Percentiles rank a stretch among this genome's conserved stretches.
Conservation (phyloP, 2,797 vertebrate species). For the Limosa lapponica region DNA sequence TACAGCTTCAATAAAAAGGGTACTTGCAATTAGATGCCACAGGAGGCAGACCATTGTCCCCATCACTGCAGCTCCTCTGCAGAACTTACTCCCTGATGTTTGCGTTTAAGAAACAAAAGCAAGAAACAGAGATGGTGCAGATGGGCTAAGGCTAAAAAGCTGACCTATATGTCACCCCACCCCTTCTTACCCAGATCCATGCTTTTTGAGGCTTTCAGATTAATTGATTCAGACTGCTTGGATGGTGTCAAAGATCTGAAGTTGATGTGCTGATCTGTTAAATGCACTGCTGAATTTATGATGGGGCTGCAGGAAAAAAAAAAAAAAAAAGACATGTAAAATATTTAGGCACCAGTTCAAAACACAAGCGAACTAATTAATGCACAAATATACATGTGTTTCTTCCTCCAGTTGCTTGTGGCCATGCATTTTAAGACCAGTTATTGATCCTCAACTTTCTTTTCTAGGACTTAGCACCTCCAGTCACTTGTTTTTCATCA, state of each 20-base stretch:
- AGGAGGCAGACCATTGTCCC: background rate
- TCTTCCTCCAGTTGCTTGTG: background rate
- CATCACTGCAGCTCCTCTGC: background rate
- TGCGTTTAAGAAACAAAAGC: conserved; percentile 50
- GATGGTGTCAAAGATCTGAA: conserved; percentile 76
- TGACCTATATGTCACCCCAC: conserved; percentile 37
- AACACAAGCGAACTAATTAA: conserved; percentile 48
- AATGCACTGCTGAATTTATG: conserved; percentile 71
- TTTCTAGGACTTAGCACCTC: conserved; percentile 9
- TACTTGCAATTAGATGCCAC: conserved; percentile 23
- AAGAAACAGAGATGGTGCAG: conserved; percentile 41
- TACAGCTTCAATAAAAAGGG: background rate
- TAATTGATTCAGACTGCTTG: conserved; percentile 83
- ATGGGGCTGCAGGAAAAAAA: conserved; percentile 63
- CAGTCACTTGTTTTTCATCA: conserved; percentile 22
- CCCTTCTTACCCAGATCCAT: conserved; percentile 93
- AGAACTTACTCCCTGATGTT: background rate
- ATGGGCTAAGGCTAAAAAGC: conserved; percentile 15
- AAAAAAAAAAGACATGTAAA: background rate
- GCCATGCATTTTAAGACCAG: conserved; percentile 13
- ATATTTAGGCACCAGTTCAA: conserved; percentile 37
- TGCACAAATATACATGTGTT: background rate
- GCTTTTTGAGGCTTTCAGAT: conserved; percentile 94
- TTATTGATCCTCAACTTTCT: conserved; percentile 29
- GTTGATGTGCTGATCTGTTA: conserved; percentile 77